Base-by-base conservation (phyloP, 2,888 invertebrate genomes). In the Mechanitis messenoides region DNA sequence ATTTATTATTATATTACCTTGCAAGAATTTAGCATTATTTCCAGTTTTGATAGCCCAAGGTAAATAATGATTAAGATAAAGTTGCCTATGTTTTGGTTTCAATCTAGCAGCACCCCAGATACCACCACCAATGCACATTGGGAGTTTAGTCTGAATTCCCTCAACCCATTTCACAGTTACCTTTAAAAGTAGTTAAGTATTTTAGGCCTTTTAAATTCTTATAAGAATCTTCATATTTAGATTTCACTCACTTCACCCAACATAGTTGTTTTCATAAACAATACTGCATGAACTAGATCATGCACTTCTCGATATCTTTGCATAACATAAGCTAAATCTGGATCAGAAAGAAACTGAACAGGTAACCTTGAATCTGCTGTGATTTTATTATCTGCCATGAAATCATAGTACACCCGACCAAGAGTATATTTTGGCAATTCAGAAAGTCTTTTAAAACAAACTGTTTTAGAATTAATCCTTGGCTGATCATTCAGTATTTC, bases 151-250 rank as follows among this genome's bases (percentile, higher is more conserved):
- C 86, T 99, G 99, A 62, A 99, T 92, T 0, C 95, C 99, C 92
- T 99, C 99, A 56, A 99, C 93, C 97, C 98, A 98, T 89, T 99
- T 99, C 4, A 99, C 96, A 11, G 96, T 93, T 5, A 98, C 97
- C 92, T 98, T 93, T 58, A 73, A 74, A 65, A 57, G 46, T 46
- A 58, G 35, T 50, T 50, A 1, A 55, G 45, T 38, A 55, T 55
- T 59, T 9, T 42, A 42, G 42, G 42, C 42, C 9, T 42, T 7
- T 42, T 56, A 20, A 60, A 28, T 56, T 54, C 55, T 45, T 56
- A 42, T 5, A 11, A 7, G 11, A 9, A 42, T 42, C 42, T 42
- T 42, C 42, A 42, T 42, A 42, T 42, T 42, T 9, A 42, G 9
- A 42, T 42, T 33, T 53, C 20, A 65, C 73, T 80, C 90, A 92